Evolutionary conservation across 2,888 invertebrate species (phyloP), one percentile per base, ranked within the genome.

Genomic region (Chrysotoxum bicinctum): DNA sequence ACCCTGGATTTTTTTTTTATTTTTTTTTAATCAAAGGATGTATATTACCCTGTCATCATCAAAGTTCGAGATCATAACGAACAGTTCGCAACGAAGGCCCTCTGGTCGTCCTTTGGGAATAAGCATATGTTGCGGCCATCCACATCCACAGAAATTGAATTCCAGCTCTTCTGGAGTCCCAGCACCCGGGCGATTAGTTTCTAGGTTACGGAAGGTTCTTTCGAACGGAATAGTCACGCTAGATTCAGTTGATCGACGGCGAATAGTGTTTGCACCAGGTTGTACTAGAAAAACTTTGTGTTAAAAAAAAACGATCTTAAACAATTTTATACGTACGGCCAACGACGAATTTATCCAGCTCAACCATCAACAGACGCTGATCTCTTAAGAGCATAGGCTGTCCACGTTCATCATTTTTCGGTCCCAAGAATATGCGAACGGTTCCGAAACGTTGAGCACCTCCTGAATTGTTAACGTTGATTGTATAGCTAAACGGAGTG

Each of bases 121-220:
- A 2, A 96, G 93, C 94, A 96, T 93, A 90, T 96, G 96, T 76
- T 96, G 94, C 0, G 96, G 96, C 96, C 96, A 96, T 75, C 96
- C 96, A 89, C 96, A 97, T 80, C 96, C 96, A 92, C 96, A 97
- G 93, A 95, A 96, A 92, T 96, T 95, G 91, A 95, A 95, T 73
- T 91, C 91, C 0, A 91, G 92, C 0, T 91, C 90, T 0, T 91
- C 92, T 0, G 93, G 90, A 60, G 92, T 91, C 35, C 93, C 93
- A 0, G 92, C 93, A 19, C 89, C 80, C 0, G 95, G 94, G 0
- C 95, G 92, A 45, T 90, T 92, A 0, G 89, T 88, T 88, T 95
- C 95, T 85, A 95, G 90, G 90, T 94, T 93, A 5, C 95, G 93
- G 94, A 96, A 97, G 9, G 95, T 96, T 79, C 95, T 93, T 90